Percentiles rank a stretch among this genome's conserved stretches.
These are phyloP conservation scores for Allobates femoralis DNA, from an alignment of 2,797 vertebrate genomes.

Conservation along the genomic window DNA sequence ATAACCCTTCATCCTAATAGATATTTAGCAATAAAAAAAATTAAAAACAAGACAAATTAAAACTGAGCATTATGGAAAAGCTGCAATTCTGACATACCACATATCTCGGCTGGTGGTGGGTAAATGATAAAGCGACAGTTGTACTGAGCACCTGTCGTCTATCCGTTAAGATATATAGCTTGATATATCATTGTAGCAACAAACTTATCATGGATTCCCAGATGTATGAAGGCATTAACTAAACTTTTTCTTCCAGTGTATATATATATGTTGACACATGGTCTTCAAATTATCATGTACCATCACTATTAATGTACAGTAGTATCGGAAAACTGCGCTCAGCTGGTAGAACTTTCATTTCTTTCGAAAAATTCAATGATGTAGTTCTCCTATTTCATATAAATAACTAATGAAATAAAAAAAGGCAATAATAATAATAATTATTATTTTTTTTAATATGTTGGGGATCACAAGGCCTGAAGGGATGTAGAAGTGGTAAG, in stretches of 20 bases:
- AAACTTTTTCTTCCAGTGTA: background rate
- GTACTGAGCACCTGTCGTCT: background rate
- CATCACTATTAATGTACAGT: background rate
- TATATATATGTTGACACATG: background rate
- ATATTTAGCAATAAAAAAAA: constrained; percentile 23
- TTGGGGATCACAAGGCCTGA: background rate
- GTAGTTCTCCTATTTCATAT: background rate
- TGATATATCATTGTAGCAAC: background rate
- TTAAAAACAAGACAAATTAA: constrained; percentile 33
- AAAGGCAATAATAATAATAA: background rate
- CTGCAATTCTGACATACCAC: background rate
- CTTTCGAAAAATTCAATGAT: background rate
- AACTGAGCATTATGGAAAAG: background rate
- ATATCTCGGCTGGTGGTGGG: background rate
- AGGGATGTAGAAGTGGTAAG: background rate
- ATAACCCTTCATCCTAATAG: constrained; percentile 35
- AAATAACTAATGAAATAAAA: background rate
- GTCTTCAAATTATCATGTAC: background rate
- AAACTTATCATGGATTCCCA: background rate
- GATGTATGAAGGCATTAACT: no score
- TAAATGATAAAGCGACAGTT: background rate
- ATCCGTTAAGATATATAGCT: background rate
- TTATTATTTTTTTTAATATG: background rate
- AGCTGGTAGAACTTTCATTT: background rate
- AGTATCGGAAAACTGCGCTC: background rate